Evolutionary conservation across 1,140 invertebrate genomes (phyloP).

Genomic region (Neocloeon triangulifer): DNA sequence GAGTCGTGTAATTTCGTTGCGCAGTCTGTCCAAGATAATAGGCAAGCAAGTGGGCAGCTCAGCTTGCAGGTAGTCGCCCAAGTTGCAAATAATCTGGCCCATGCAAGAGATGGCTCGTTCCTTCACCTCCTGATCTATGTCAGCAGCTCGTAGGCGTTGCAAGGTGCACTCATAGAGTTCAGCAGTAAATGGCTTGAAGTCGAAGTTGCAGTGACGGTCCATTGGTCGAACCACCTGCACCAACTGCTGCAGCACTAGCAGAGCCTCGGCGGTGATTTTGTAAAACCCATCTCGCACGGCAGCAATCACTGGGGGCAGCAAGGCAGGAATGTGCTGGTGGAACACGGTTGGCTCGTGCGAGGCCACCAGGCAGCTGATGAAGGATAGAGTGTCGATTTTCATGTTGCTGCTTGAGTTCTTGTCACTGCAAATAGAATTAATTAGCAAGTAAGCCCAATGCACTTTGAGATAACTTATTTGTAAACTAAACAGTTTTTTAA

Average conservation of each 20-base stretch:
- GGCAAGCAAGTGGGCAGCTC: constrained; percentile 72
- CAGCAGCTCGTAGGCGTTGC: constrained; percentile 69
- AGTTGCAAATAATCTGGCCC: constrained; percentile 81
- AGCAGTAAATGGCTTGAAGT: constrained; percentile 53
- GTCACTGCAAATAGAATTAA: constrained; percentile 33
- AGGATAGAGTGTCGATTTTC: constrained; percentile 93
- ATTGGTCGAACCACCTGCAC: constrained; percentile 85
- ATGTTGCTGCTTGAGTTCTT: constrained; percentile 92
- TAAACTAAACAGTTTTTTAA: no score
- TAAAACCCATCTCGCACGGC: constrained; percentile 91
- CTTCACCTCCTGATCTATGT: constrained; percentile 97
- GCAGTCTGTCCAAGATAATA: constrained; percentile 79
- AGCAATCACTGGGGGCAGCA: constrained; percentile 72
- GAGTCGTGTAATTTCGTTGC: constrained; percentile 90
- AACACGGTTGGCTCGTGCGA: constrained; percentile 63
- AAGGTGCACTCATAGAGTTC: constrained; percentile 72
- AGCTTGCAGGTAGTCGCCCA: constrained; percentile 56
- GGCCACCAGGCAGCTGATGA: constrained; percentile 67
- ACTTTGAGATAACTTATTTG: no score
- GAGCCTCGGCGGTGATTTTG: constrained; percentile 89
- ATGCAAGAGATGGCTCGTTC: constrained; percentile 93
- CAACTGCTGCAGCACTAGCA: constrained; percentile 79
- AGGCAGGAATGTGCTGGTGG: constrained; percentile 49
- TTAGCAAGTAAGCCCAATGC: no score
- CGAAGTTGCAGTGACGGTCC: constrained; percentile 40